These are phyloP conservation scores for Campylomormyrus numenius DNA, from an alignment of 2,113 vertebrate species.

Conservation along the genomic window DNA sequence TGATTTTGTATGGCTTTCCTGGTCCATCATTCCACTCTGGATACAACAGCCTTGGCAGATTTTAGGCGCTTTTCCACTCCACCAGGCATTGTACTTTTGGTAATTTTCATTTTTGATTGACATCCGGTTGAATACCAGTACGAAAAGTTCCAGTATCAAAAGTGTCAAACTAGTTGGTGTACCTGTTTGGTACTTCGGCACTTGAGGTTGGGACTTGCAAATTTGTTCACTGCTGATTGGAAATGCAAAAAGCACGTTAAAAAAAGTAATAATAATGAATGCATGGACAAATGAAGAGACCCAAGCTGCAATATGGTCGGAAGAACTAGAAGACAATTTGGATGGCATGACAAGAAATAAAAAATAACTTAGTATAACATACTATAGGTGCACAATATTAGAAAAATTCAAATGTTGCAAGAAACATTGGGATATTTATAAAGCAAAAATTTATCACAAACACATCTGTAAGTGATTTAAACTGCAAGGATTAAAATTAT, in stretches of 20 bases:
- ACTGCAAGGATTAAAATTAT: not conserved
- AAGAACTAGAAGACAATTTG: not conserved
- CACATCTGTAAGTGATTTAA: not conserved
- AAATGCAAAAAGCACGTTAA: too few species aligned
- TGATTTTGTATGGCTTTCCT: not conserved
- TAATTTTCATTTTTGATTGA: not conserved
- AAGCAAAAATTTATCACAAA: not conserved
- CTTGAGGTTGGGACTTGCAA: too few species aligned
- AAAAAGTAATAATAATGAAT: too few species aligned
- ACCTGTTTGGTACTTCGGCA: too few species aligned
- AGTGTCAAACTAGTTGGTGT: too few species aligned
- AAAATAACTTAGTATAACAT: not conserved
- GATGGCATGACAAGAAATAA: not conserved
- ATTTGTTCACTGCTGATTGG: too few species aligned
- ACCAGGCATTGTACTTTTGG: not conserved
- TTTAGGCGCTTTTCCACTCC: not conserved
- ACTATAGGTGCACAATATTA: not conserved
- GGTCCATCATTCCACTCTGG: not conserved
- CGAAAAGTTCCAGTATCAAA: too few species aligned
- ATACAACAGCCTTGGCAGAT: not conserved
- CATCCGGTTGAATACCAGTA: too few species aligned
- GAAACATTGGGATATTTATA: not conserved
- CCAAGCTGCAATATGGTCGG: not conserved
- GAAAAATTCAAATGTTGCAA: not conserved
- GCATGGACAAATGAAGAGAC: not conserved